Evolutionary conservation across 2,797 vertebrate genomes (phyloP).

Genomic region (Micropoecilia bifurca): DNA sequence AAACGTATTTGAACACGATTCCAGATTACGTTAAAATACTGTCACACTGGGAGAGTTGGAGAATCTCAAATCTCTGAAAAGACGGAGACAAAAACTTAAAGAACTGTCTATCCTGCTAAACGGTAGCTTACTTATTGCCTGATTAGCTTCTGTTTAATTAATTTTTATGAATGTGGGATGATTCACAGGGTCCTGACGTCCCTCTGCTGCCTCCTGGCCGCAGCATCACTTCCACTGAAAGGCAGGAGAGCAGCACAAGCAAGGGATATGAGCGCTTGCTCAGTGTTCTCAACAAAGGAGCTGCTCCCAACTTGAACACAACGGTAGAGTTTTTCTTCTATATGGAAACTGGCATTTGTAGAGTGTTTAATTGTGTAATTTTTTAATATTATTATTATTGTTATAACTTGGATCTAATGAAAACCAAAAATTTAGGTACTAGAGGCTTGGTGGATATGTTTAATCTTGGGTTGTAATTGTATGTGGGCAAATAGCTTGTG

Average conservation of each 20-base stretch:
- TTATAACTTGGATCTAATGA: not conserved
- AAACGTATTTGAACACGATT: no score
- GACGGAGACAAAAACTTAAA: not conserved
- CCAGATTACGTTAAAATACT: no score
- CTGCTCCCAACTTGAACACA: slow-evolving; percentile 39
- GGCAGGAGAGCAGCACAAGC: slow-evolving; percentile 6
- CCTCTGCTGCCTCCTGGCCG: not conserved
- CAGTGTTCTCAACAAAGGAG: slow-evolving; percentile 70
- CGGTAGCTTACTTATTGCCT: not conserved
- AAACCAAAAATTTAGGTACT: not conserved
- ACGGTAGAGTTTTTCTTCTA: not conserved
- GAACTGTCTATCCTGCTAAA: not conserved
- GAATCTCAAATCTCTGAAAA: not conserved
- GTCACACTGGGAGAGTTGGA: not conserved
- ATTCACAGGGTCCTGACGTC: slow-evolving; percentile 33
- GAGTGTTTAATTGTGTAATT: not conserved
- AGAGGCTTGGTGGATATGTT: not conserved
- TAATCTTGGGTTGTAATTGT: no score
- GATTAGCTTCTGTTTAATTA: not conserved
- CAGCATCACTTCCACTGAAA: not conserved
- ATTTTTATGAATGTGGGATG: not conserved
- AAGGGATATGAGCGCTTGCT: slow-evolving; percentile 72
- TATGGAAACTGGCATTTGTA: not conserved
- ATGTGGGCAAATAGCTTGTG: no score
- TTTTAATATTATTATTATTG: not conserved